Evolutionary conservation across 2,888 invertebrate genomes (phyloP), one percentile per base, ranked within the genome.

Genomic region (Netelia virgata): DNA sequence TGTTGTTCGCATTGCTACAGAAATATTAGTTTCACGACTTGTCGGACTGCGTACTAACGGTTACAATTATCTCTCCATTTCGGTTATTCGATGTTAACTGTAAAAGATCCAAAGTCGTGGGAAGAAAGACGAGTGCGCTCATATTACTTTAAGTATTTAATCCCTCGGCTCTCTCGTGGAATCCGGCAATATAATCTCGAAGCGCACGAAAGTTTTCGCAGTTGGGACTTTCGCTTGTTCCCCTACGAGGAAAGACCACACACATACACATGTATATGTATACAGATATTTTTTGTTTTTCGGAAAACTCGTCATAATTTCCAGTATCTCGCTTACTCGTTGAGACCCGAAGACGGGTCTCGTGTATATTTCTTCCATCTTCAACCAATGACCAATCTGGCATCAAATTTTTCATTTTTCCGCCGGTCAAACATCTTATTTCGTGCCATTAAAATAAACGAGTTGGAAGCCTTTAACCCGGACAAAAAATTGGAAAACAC

Each of bases 111-210:
- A 14, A 47, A 47, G 10, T 47, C 14, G 47, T 14, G 47, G 14
- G 47, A 47, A 47, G 47, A 14, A 47, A 47, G 11, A 14, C 3
- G 14, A 47, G 14, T 36, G 36, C 36, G 8, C 8, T 36, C 14
- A 47, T 47, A 47, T 47, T 47, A 47, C 47, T 47, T 47, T 47
- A 47, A 47, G 47, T 47, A 47, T 47, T 47, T 47, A 47, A 47
- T 47, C 11, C 14, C 47, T 47, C 47, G 14, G 47, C 47, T 47
- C 14, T 10, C 14, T 47, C 47, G 47, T 14, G 47, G 14, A 47
- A 47, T 47, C 47, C 47, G 14, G 47, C 11, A 47, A 47, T 47
- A 47, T 47, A 10, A 47, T 47, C 14, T 47, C 14, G 11, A 47
- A 47, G 11, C 10, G 47, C 11, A 47, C 3, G 47, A 47, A 47